phyloP scores from a whole-genome alignment of 2,113 vertebrate species.

The Tretioscincus oriximinensis region DNA sequence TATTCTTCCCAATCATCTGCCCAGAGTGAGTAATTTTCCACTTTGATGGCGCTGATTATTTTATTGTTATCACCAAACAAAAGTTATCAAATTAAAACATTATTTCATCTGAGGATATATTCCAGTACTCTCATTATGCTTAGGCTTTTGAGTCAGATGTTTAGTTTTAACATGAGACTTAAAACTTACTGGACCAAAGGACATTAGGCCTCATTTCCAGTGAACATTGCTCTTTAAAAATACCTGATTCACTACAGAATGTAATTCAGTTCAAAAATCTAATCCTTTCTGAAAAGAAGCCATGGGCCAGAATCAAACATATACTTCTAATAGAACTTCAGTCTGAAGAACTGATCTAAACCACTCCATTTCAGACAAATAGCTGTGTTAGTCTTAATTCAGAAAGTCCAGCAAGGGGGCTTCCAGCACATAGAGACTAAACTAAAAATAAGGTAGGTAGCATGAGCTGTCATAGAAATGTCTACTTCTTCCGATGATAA shows the following conservation, averaged over 20 bases:
- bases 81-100: constrained; percentile 15
- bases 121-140: not conserved
- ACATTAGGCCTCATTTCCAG: not conserved
- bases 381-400: too few relatives aligned
- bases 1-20: constrained; percentile 41
- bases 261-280: not conserved
- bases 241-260: not conserved
- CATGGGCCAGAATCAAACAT: too few relatives aligned
- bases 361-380: too few relatives aligned
- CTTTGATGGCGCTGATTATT: not conserved
- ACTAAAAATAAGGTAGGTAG: too few relatives aligned
- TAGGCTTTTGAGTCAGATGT: constrained; percentile 7
- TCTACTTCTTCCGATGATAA: too few relatives aligned
- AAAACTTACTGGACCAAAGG: not conserved
- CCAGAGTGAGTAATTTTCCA: constrained; percentile 31
- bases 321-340: too few relatives aligned
- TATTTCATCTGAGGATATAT: constrained; percentile 17
- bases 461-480: too few relatives aligned
- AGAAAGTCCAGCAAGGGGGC: too few relatives aligned
- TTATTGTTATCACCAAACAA: constrained; percentile 11
- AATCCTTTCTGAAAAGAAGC: not conserved
- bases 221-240: not conserved
- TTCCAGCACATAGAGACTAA: too few relatives aligned
- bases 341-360: too few relatives aligned
- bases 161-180: not conserved